Base-by-base conservation (phyloP, 30 jellyfish, hydroid and myxozoan genomes). In the Rhopilema esculentum region DNA sequence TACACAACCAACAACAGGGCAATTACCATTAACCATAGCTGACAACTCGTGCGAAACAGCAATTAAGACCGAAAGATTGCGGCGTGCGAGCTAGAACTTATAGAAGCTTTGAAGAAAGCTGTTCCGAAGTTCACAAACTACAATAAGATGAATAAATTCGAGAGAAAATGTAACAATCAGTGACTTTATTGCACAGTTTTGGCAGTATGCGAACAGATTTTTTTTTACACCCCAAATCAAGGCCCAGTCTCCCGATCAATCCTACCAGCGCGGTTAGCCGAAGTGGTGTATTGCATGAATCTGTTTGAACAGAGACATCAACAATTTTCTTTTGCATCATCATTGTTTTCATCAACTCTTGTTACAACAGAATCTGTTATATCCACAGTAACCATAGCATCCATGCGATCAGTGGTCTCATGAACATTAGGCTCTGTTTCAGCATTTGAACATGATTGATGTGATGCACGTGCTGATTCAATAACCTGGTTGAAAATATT, bases 11-110 rank as follows among this genome's bases (percentile, higher is more conserved):
- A 75, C 75, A 75, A 75, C 90, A 26, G 79, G 65, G 77, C 88
- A 77, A 62, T 77, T 63, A 4, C 88, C 88, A 57, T 49, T 77
- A 53, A 77, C 77, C 88, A 77, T 72, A 49, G 57, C 70, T 73
- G 69, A 30, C 27, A 51, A 48, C 32, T 21, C 69, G 33, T 21
- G 27, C 16, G 69, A 30, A 29, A 19, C 84, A 32, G 69, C 86
- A 29, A 40, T 28, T 29, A 7, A 29, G 69, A 51, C 29, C 19
- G 84, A n/a, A 28, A 73, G 20, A 28, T 73, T 40, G 57, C 57
- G 57, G 57, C 57, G 57, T 40, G 70, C 66, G 66, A 32, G 40
- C 31, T 72, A n/a, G 61, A n/a, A 31, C 4, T 72, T 25, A 72
- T 33, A 32, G 27, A 21, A 64, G 75, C 75, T 66, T 16, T 66